Evolutionary conservation across 1,140 invertebrate genomes (phyloP), one percentile per base, ranked within the genome.

Genomic region (Tetranychus cinnabarinus): DNA sequence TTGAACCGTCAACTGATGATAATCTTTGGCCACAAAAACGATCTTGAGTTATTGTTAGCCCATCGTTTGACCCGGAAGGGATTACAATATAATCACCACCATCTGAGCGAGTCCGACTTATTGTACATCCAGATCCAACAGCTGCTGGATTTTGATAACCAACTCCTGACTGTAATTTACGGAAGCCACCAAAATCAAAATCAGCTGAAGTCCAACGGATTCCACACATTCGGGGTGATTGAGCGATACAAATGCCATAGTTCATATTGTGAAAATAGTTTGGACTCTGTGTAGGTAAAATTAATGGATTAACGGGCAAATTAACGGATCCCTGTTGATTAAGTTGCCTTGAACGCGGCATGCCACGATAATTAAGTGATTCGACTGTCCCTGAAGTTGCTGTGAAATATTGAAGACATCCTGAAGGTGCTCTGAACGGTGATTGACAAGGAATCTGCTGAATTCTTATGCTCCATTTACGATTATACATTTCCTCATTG

Each of bases 391-490:
- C 83, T 7, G 75, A 75, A 3, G 72, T 64, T 4, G 73, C 76
- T 34, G 78, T 81, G 68, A 81, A 82, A 70, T 86, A 87, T 73
- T 85, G 83, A 3, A 87, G 73, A 70, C 86, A 88, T 37, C 84
- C 84, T 52, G 78, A 77, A 3, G 84, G 84, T 3, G 84, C 84
- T 66, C 31, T 55, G 33, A 59, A 65, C 23, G 50, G 59, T 37
- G 64, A 65, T 31, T 65, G 64, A 42, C 64, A 65, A 10, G 64
- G 45, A 52, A 65, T 61, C 36, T 65, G 64, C 47, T 56, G 59
- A 31, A 65, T 61, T 36, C 62, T 36, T 35, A 65, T 64, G 34
- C 58, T 61, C 64, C 64, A 65, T 46, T 63, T 63, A 12, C 64
- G 39, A 50, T 63, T 65, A 37, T 63, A 65, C 15, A 48, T 39